A percentile compares a stretch with the other conserved stretches of the same genome.
phyloP scores from a whole-genome alignment of 2,113 vertebrate species.

The Gadus chalcogrammus region DNA sequence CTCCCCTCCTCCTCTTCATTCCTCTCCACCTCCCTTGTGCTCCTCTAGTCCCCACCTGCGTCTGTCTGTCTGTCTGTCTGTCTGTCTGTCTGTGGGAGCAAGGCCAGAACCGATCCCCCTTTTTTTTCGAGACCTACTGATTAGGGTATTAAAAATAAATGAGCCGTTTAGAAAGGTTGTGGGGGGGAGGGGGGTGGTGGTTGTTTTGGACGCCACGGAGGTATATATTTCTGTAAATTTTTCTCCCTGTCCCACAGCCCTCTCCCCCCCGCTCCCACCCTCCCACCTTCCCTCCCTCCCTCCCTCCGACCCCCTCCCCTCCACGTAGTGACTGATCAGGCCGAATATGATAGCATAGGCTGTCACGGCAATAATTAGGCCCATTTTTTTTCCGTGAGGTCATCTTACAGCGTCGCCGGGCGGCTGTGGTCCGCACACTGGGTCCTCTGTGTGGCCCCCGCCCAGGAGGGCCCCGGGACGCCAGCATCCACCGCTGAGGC shows the following conservation, averaged over 20 bases:
- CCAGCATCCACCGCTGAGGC: constrained; percentile 52
- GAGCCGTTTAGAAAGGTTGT: constrained; percentile 53
- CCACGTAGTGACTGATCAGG: constrained; percentile 69
- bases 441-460: constrained; percentile 63
- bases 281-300: background rate
- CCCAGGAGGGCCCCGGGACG: constrained; percentile 64
- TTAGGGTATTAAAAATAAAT: constrained; percentile 78
- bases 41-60: constrained; percentile 51
- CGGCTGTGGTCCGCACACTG: constrained; percentile 77
- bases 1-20: background rate
- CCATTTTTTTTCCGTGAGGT: constrained; percentile 79
- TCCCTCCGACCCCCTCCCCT: background rate
- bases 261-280: background rate
- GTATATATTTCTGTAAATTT: constrained; percentile 79
- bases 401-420: constrained; percentile 76
- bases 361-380: constrained; percentile 80
- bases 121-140: constrained; percentile 62
- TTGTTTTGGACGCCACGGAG: constrained; percentile 38
- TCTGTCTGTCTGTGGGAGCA: constrained; percentile 40
- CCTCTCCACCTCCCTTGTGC: background rate
- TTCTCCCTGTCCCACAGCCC: constrained; percentile 36
- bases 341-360: constrained; percentile 78
- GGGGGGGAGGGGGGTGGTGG: constrained; percentile 13
- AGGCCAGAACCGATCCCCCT: constrained; percentile 54
- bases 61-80: constrained; percentile 35